Evolutionary conservation across 2,888 invertebrate species (phyloP).

Genomic region (Ectemnius cavifrons): DNA sequence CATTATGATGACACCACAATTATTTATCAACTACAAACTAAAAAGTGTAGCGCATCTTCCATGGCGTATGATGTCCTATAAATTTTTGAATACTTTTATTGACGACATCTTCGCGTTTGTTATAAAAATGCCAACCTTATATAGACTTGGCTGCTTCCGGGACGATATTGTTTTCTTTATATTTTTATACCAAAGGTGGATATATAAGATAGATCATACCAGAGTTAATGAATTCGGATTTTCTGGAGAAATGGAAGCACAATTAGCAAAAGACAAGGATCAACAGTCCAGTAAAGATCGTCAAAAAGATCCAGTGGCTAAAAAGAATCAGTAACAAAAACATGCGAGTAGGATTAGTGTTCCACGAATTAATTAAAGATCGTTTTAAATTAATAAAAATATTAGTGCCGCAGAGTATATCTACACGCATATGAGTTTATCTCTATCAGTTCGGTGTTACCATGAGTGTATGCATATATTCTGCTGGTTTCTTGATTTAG

Average conservation of each 20-base stretch:
- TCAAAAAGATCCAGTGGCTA: slow-evolving; percentile 53
- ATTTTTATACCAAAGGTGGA: slow-evolving; percentile 99
- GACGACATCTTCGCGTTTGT: slow-evolving; percentile 99
- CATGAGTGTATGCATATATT: slow-evolving; percentile 50
- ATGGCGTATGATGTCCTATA: slow-evolving; percentile 99
- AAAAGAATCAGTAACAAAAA: slow-evolving; percentile 68
- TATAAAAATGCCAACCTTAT: slow-evolving; percentile 99
- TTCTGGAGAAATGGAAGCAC: slow-evolving; percentile 92
- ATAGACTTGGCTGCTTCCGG: slow-evolving; percentile 97
- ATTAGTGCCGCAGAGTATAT: slow-evolving; percentile 59
- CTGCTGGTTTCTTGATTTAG: slow-evolving; percentile 43
- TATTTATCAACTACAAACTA: slow-evolving; percentile 99
- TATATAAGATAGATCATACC: slow-evolving; percentile 97
- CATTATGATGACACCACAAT: slow-evolving; percentile 99
- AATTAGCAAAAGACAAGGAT: slow-evolving; percentile 66
- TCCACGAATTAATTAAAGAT: slow-evolving; percentile 50
- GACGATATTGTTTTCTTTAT: slow-evolving; percentile 99
- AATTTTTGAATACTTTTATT: slow-evolving; percentile 99
- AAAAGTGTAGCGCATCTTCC: slow-evolving; percentile 99
- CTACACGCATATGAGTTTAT: slow-evolving; percentile 44
- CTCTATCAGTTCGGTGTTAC: slow-evolving; percentile 40
- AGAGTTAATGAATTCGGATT: slow-evolving; percentile 99
- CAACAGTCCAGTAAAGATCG: slow-evolving; percentile 44
- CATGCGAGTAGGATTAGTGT: slow-evolving; percentile 43
- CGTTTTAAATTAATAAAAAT: slow-evolving; percentile 54